phyloP scores from a whole-genome alignment of 2,797 vertebrate species.

The Thamnophis elegans region DNA sequence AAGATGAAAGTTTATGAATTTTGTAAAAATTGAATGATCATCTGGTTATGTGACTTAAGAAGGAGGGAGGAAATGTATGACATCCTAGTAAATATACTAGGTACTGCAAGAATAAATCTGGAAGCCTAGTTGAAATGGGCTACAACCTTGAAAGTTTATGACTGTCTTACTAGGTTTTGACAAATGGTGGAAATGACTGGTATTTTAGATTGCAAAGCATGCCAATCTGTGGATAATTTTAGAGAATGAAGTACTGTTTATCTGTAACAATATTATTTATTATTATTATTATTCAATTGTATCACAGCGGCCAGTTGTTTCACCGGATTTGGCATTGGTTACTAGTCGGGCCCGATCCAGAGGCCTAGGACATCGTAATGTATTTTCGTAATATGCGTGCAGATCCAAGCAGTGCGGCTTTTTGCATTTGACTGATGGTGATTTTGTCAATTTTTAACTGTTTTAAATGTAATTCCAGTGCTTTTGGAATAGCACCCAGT shows the following conservation, averaged over 20 bases:
- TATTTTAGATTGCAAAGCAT: neutral
- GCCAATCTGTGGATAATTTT: neutral
- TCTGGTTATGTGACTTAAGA: neutral
- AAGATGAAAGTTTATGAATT: neutral
- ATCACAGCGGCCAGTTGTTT: too few species aligned
- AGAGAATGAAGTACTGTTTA: neutral
- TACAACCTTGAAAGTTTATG: neutral
- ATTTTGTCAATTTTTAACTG: too few species aligned
- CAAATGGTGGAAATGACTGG: neutral
- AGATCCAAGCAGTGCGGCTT: too few species aligned
- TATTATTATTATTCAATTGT: too few species aligned
- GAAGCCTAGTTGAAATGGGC: neutral
- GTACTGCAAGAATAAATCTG: neutral
- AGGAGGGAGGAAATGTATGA: neutral
- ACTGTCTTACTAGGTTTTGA: neutral
- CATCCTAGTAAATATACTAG: neutral
- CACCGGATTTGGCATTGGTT: too few species aligned
- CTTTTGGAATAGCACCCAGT: too few species aligned
- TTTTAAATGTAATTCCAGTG: too few species aligned
- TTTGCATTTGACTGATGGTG: too few species aligned
- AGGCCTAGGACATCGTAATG: too few species aligned
- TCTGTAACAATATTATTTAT: neutral
- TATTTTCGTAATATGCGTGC: too few species aligned
- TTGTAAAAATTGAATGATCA: neutral
- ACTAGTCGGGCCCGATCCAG: too few species aligned